Percentiles rank a stretch among this genome's conserved stretches.
phyloP scores from a whole-genome alignment of 2,797 vertebrate genomes.

The Poeciliopsis paucimaculata region DNA sequence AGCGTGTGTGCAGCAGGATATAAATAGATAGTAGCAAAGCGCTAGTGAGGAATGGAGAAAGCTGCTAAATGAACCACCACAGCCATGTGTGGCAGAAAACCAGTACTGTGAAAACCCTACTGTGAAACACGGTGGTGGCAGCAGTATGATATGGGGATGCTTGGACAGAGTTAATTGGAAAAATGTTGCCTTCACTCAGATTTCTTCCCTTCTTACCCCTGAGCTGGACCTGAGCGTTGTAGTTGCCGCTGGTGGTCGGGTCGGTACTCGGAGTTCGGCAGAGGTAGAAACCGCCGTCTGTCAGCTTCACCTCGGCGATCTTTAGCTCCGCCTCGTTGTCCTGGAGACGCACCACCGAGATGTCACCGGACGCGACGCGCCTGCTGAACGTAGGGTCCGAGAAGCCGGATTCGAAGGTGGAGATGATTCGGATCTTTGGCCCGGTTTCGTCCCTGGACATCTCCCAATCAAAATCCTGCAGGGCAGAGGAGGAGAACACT shows the following conservation, averaged over 20 bases:
- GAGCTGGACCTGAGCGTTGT: slow-evolving; percentile 87
- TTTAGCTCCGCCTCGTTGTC: slow-evolving; percentile 88
- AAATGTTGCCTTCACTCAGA: not conserved
- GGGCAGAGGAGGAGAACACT: not conserved
- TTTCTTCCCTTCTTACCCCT: slow-evolving; percentile 76
- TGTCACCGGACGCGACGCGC: slow-evolving; percentile 81
- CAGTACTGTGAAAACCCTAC: not conserved
- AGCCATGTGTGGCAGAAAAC: not conserved
- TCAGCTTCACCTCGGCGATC: slow-evolving; percentile 80
- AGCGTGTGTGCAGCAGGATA: slow-evolving; percentile 22
- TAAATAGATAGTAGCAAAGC: slow-evolving; percentile 41
- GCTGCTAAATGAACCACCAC: slow-evolving; percentile 37
- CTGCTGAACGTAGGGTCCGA: slow-evolving; percentile 77
- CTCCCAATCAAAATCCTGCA: slow-evolving; percentile 91
- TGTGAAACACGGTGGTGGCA: slow-evolving; percentile 4
- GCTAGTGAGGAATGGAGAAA: slow-evolving; percentile 37
- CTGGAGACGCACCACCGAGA: slow-evolving; percentile 77
- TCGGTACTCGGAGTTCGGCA: slow-evolving; percentile 95
- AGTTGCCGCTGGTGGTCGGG: slow-evolving; percentile 87
- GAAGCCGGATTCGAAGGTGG: slow-evolving; percentile 89
- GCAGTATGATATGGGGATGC: not conserved
- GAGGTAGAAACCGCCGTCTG: slow-evolving; percentile 86
- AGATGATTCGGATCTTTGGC: slow-evolving; percentile 80
- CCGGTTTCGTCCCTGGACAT: slow-evolving; percentile 52
- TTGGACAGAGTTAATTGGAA: not conserved